Evolutionary conservation across 2,888 invertebrate genomes (phyloP).

Genomic region (Himalopsyche japonica): DNA sequence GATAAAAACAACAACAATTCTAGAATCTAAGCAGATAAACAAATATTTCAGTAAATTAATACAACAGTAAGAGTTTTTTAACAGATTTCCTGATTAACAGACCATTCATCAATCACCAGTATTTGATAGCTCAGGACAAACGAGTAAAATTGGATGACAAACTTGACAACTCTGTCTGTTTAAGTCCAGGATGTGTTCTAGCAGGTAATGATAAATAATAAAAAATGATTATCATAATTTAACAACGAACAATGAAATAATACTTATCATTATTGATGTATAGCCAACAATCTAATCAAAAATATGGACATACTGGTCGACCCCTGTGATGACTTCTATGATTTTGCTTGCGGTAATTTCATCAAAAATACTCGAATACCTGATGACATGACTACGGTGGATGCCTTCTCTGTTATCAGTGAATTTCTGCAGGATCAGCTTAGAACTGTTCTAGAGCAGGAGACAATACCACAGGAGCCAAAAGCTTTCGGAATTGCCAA

Average conservation of each 20-base stretch:
- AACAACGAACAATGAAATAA: background rate
- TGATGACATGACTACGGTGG: conserved; percentile 62
- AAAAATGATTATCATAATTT: background rate
- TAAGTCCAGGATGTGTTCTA: conserved; percentile 77
- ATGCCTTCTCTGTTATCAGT: conserved; percentile 51
- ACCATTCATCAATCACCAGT: background rate
- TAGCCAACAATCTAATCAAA: conserved; percentile 67
- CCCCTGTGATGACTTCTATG: conserved; percentile 79
- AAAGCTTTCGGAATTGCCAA: conserved; percentile 52
- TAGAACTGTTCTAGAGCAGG: conserved; percentile 49
- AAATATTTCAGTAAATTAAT: no score
- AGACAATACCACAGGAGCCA: conserved; percentile 46
- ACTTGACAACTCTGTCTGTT: conserved; percentile 58
- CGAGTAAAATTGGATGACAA: background rate
- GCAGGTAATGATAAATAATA: conserved; percentile 58
- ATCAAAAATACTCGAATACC: conserved; percentile 70
- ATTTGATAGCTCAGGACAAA: background rate
- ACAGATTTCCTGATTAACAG: background rate
- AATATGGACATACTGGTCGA: conserved; percentile 69
- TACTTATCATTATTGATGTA: background rate
- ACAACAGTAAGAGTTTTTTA: background rate
- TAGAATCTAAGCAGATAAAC: no score
- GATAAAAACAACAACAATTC: no score
- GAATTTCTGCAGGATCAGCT: conserved; percentile 53
- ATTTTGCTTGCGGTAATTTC: conserved; percentile 75